These are phyloP conservation scores for Phenganax marumi DNA, from an alignment of 92 coral and sea anemone species.

Conservation along the genomic window DNA sequence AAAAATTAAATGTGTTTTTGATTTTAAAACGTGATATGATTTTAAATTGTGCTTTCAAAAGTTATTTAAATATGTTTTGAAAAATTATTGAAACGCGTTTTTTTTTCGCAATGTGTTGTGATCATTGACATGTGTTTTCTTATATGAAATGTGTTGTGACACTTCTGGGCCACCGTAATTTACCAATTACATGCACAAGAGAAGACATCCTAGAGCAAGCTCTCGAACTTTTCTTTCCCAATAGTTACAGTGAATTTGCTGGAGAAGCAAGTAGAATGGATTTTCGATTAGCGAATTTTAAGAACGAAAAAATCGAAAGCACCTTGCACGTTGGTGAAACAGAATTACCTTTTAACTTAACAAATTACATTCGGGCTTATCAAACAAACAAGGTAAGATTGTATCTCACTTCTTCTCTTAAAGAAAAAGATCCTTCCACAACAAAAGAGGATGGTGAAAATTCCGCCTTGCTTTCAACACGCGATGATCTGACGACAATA, in stretches of 20 bases:
- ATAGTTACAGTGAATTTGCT: constrained; percentile 35
- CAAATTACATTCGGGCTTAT: constrained; percentile 43
- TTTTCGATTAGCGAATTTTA: constrained; percentile 50
- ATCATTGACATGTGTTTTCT: too few species aligned
- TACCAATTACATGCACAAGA: constrained; percentile 14
- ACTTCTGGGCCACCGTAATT: background rate
- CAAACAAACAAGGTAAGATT: constrained; percentile 46
- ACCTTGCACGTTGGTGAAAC: constrained; percentile 23
- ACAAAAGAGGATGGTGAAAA: background rate
- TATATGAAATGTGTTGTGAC: too few species aligned
- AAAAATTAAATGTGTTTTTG: too few species aligned
- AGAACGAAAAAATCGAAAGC: constrained; percentile 29
- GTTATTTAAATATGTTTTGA: too few species aligned
- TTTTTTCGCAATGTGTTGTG: too few species aligned
- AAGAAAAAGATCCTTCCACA: constrained; percentile 6
- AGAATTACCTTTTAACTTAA: constrained; percentile 47
- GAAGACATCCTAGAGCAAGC: constrained; percentile 43
- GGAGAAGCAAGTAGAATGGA: constrained; percentile 44
- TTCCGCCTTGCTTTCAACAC: too few species aligned
- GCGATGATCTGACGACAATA: too few species aligned
- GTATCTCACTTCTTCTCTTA: constrained; percentile 42
- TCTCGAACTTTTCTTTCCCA: constrained; percentile 43
- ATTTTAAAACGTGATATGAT: too few species aligned
- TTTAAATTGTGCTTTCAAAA: too few species aligned
- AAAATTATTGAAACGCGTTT: too few species aligned